These are phyloP conservation scores for Taxidea taxus DNA, from an alignment of 2,113 vertebrate species.

Conservation along the genomic window DNA sequence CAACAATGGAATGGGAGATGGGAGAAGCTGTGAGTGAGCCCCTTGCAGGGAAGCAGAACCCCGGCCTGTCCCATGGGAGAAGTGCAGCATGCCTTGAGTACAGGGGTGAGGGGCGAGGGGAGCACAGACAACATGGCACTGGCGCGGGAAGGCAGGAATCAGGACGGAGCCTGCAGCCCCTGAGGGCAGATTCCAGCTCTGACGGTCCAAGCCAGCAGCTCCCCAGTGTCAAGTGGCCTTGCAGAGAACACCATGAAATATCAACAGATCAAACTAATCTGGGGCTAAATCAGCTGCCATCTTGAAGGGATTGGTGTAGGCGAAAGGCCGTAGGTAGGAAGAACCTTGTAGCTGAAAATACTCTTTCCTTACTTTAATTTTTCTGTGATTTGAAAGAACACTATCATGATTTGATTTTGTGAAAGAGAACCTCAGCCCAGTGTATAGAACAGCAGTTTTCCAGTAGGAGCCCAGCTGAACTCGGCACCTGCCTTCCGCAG, in stretches of 20 bases:
- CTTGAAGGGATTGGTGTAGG: neutral
- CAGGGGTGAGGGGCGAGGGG: fast-evolving
- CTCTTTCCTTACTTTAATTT: neutral
- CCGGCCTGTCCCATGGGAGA: fast-evolving
- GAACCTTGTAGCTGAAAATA: neutral
- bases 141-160: fast-evolving
- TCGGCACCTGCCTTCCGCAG: neutral
- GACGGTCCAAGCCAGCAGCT: neutral
- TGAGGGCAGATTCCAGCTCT: neutral
- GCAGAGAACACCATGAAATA: neutral
- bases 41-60: neutral
- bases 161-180: neutral
- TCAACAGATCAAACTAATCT: neutral
- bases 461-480: neutral
- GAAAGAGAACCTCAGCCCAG: neutral
- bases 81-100: neutral
- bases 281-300: neutral
- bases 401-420: neutral
- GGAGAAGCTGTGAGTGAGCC: neutral
- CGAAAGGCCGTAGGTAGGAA: neutral
- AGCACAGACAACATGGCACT: fast-evolving
- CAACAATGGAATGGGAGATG: fast-evolving
- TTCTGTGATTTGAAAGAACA: neutral
- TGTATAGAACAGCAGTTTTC: neutral
- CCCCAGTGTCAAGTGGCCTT: neutral